phyloP scores from a whole-genome alignment of 1,140 invertebrate species.

The Zaprionus nigranus region DNA sequence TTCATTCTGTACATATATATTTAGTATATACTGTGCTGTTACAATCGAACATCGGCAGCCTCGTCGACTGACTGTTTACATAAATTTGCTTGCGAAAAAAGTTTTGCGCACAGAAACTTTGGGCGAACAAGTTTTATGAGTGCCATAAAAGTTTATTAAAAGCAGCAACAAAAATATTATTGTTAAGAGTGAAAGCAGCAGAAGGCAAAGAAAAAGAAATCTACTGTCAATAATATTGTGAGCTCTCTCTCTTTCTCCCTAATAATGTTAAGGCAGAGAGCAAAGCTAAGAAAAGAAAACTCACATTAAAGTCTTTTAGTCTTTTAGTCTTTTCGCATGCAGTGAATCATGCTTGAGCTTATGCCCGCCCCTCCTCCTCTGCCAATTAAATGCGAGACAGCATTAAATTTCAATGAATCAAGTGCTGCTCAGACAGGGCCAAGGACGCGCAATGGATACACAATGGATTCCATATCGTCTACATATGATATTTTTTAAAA shows the following conservation, averaged over 20 bases:
- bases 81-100: slow-evolving; percentile 62
- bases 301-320: slow-evolving; percentile 24
- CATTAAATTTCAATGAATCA: slow-evolving; percentile 73
- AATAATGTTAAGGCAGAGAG: slow-evolving; percentile 22
- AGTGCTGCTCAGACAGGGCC: slow-evolving; percentile 20
- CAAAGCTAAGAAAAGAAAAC: background rate
- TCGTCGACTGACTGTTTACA: slow-evolving; percentile 57
- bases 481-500: slow-evolving; percentile 28
- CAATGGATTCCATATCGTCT: background rate
- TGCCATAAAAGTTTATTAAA: slow-evolving; percentile 73
- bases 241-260: background rate
- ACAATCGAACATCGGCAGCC: slow-evolving; percentile 53
- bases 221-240: slow-evolving; percentile 36
- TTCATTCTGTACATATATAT: background rate
- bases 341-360: slow-evolving; percentile 11
- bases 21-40: slow-evolving; percentile 21
- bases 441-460: slow-evolving; percentile 14
- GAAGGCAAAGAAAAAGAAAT: slow-evolving; percentile 26
- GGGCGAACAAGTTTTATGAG: slow-evolving; percentile 72
- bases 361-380: background rate
- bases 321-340: slow-evolving; percentile 1
- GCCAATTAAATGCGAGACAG: slow-evolving; percentile 40
- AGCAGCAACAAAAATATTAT: slow-evolving; percentile 72
- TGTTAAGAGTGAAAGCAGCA: slow-evolving; percentile 54
- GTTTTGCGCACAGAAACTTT: slow-evolving; percentile 55